Evolutionary conservation across 2,888 invertebrate genomes (phyloP).

Genomic region (Hoplodrina ambigua): DNA sequence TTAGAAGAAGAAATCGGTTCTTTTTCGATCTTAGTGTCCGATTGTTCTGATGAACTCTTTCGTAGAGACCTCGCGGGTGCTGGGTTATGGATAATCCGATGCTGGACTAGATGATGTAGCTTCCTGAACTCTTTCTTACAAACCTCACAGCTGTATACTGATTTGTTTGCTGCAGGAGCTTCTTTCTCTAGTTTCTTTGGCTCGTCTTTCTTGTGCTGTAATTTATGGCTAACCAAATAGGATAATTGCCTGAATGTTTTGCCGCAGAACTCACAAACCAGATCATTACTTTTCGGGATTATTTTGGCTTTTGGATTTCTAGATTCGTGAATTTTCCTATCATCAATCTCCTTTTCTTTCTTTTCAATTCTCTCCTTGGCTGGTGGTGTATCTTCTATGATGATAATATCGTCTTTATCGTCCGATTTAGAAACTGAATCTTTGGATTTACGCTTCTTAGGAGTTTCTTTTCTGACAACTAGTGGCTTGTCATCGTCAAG

Average conservation of each 20-base stretch:
- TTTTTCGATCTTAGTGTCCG: constrained; percentile 73
- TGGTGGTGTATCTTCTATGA: constrained; percentile 80
- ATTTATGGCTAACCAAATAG: constrained; percentile 84
- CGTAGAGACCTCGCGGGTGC: constrained; percentile 71
- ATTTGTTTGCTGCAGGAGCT: constrained; percentile 63
- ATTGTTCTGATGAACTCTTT: constrained; percentile 81
- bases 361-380: constrained; percentile 69
- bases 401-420: constrained; percentile 76
- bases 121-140: constrained; percentile 88
- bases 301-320: constrained; percentile 68
- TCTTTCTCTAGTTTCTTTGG: constrained; percentile 71
- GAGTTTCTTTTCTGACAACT: constrained; percentile 63
- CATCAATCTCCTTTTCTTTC: constrained; percentile 54
- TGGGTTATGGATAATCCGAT: constrained; percentile 83
- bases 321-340: constrained; percentile 69
- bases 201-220: constrained; percentile 81
- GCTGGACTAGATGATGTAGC: constrained; percentile 87
- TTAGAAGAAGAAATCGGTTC: constrained; percentile 66
- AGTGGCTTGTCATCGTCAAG: constrained; percentile 70
- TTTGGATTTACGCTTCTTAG: constrained; percentile 76
- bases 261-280: constrained; percentile 86
- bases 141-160: constrained; percentile 84
- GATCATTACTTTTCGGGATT: constrained; percentile 65
- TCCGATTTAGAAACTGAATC: constrained; percentile 69
- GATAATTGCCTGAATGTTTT: constrained; percentile 87